Base-by-base conservation (phyloP, 2,888 invertebrate genomes). In the Nomada goodeniana region DNA sequence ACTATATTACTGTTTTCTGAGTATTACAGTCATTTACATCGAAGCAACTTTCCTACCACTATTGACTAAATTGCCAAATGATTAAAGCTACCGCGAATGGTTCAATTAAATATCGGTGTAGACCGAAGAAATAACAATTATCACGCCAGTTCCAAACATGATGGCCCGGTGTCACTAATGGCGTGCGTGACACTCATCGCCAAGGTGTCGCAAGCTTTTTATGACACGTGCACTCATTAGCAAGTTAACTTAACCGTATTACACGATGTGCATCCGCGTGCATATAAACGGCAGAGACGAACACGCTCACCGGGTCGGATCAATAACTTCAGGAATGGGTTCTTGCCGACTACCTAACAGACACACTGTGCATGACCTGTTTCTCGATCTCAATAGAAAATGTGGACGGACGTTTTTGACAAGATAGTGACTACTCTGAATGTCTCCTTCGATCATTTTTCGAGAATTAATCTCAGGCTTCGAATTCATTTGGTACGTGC, bases 311-410 rank as follows among this genome's bases (percentile, higher is more conserved):
- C 83, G 53, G 74, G 83, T 82, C 82, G 83, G 89, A 89, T 89
- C 89, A 90, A 89, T 89, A 89, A 87, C 84, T 83, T 80, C 69
- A 82, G 89, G 85, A 89, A 89, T 85, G 88, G 78, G 79, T 79
- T 84, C 74, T 88, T 83, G 83, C 80, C 75, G 88, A 13, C 68
- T 82, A 36, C 36, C 36, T 36, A 73, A 53, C 57, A 73, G 81
- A 67, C 75, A 77, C 79, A 60, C 61, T 42, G 74, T 69, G 44
- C 71, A 60, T 80, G 84, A 83, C 82, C 84, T 52, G 83, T 88
- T 88, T 83, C 86, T 88, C 74, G 26, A 71, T 80, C 72, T 81
- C 68, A 18, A 61, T 79, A 60, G 79, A 79, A 88, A 88, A 86
- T 69, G 75, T 75, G 82, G 78, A 53, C 80, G 85, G 80, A 87